Evolutionary conservation across 2,888 invertebrate species (phyloP).

Genomic region (Drosophila helvetica): DNA sequence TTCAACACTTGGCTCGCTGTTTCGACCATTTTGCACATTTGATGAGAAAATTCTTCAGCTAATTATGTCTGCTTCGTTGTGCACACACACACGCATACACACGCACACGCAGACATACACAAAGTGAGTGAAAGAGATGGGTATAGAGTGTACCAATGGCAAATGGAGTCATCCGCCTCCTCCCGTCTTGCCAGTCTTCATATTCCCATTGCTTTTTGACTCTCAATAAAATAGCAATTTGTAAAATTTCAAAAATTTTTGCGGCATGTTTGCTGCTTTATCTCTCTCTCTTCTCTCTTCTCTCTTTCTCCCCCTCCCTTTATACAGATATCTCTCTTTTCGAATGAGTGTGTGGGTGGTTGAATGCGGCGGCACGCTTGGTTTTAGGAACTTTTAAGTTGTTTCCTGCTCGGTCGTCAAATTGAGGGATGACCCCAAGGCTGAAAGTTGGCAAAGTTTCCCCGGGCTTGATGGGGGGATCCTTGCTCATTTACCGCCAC

Average conservation of each 20-base stretch:
- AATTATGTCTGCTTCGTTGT: constrained; percentile 74
- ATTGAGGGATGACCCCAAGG: constrained; percentile 34
- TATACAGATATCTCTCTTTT: not conserved
- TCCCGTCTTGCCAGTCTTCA: constrained; percentile 26
- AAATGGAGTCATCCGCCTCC: constrained; percentile 61
- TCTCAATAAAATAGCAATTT: constrained; percentile 73
- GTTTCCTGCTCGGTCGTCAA: constrained; percentile 46
- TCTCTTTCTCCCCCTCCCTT: not conserved
- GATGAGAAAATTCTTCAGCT: constrained; percentile 76
- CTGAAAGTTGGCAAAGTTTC: constrained; percentile 24
- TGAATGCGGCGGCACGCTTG: constrained; percentile 51
- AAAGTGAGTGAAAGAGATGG: not conserved
- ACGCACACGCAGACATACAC: not conserved
- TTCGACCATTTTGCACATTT: constrained; percentile 66
- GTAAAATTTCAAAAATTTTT: constrained; percentile 72
- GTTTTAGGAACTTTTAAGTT: constrained; percentile 56
- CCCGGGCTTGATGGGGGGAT: not conserved
- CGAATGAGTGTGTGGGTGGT: constrained; percentile 43
- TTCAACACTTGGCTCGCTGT: constrained; percentile 50
- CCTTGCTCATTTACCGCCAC: constrained; percentile 1
- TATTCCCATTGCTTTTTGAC: constrained; percentile 53
- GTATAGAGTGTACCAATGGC: constrained; percentile 6
- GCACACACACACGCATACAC: constrained; percentile 44
- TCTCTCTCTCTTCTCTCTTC: constrained; percentile 3
- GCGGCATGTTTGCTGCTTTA: constrained; percentile 67